Conservation (phyloP, 30 jellyfish, hydroid and myxozoan species). For the Calvadosia cruxmelitensis region DNA sequence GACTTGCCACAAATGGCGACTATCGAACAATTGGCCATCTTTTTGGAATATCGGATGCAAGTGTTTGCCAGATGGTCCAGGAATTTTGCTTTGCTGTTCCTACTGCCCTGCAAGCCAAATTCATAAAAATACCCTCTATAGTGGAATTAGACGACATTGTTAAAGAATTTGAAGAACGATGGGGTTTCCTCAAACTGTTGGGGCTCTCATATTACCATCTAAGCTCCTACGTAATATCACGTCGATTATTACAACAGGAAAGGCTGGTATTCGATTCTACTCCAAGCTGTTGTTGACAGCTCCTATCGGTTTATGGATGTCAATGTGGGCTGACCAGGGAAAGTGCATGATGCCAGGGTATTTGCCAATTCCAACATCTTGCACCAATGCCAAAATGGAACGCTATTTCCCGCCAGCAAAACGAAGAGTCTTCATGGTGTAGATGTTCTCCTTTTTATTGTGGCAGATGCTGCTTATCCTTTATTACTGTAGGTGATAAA, state of each 20-base stretch:
- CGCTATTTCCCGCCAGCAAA: constrained; percentile 1
- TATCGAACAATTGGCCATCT: neutral
- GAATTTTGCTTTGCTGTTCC: neutral
- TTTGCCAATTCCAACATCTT: constrained; percentile 6
- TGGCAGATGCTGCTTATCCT: constrained; percentile 33
- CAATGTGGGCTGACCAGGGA: constrained; percentile 12
- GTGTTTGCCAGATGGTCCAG: neutral
- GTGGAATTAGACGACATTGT: neutral
- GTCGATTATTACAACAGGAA: constrained; percentile 1
- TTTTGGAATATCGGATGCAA: neutral
- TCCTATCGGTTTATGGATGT: neutral
- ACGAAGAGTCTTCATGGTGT: constrained; percentile 2
- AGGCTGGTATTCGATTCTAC: neutral
- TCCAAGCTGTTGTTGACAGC: constrained; percentile 7
- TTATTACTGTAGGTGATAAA: constrained; percentile 15
- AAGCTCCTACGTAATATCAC: constrained; percentile 2
- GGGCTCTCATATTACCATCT: constrained; percentile 5
- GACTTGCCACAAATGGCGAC: neutral
- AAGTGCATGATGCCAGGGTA: constrained; percentile 7
- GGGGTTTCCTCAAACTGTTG: constrained; percentile 10
- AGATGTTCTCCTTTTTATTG: constrained; percentile 7
- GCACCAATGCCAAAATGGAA: constrained; percentile 3
- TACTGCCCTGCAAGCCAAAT: neutral
- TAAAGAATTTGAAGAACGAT: neutral
- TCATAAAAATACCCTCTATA: neutral